phyloP scores from a whole-genome alignment of 2,888 invertebrate species.

The Lasioglossum figueresi region DNA sequence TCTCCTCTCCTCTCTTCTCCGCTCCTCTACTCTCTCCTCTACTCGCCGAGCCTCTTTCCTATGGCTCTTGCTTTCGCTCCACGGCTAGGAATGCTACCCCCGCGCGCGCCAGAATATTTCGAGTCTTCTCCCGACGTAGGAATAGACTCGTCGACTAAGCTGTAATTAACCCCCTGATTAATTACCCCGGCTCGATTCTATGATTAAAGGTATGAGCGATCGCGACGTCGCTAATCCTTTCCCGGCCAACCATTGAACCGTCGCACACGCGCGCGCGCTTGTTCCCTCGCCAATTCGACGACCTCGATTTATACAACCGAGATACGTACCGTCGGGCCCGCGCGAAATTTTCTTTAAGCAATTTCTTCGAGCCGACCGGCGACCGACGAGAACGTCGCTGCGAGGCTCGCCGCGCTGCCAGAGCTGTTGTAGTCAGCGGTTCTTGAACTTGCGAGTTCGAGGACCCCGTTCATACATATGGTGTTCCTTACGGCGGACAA shows the following conservation, averaged over 20 bases:
- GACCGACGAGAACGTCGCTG: neutral
- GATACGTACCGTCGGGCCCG: no score
- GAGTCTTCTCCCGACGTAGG: slow-evolving; percentile 54
- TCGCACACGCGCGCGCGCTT: neutral
- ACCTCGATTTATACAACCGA: neutral
- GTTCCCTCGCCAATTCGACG: neutral
- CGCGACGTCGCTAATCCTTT: slow-evolving; percentile 33
- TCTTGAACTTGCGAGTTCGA: neutral
- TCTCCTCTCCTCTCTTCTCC: neutral
- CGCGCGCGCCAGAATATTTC: slow-evolving; percentile 65
- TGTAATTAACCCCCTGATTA: slow-evolving; percentile 69
- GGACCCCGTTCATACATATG: neutral
- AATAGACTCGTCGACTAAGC: slow-evolving; percentile 65
- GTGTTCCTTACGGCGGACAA: neutral
- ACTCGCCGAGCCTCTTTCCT: neutral
- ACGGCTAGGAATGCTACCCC: slow-evolving; percentile 59
- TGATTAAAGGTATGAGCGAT: slow-evolving; percentile 43
- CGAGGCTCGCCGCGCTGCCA: neutral
- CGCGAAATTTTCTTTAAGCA: neutral
- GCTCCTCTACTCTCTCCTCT: neutral
- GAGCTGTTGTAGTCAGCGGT: neutral
- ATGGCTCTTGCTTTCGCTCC: slow-evolving; percentile 31
- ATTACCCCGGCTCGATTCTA: slow-evolving; percentile 55
- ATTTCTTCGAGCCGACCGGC: neutral
- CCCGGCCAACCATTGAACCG: neutral